Evolutionary conservation across 2,113 vertebrate genomes (phyloP), one percentile per base, ranked within the genome.

Genomic region (Notothenia rossii): DNA sequence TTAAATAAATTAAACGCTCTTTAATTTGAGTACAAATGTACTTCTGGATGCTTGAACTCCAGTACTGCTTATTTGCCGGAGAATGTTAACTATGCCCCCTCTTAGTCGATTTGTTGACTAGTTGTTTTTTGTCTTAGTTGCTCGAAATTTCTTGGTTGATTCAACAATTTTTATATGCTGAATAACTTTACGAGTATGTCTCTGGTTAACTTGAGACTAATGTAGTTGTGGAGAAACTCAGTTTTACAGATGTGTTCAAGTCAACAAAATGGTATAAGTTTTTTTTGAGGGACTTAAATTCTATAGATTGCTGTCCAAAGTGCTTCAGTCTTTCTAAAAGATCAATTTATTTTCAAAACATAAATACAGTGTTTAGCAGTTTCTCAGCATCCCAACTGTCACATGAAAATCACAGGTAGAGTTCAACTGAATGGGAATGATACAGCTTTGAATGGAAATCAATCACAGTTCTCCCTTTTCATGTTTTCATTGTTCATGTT

Each of bases 1-100:
- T 81, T 81, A 54, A 83, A 84, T 81, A 81, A 87, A 78, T 40
- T 59, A 63, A 86, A 43, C 7, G 62, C 29, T 54, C 25, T 61
- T 65, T 84, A 40, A 62, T 78, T 72, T 77, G 5, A 79, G 76
- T 74, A 85, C 54, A 80, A 70, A 84, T 53, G 3, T 56, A 48
- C 77, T 83, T 80, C 33, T 49, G 40, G 72, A 43, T 20, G 15
- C 61, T 73, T 56, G 40, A 76, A 61, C 53, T 66, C n/a, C 72
- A 64, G 9, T 3, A 11, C 49, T 71, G 54, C 79, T 79, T 25
- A 79, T 83, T 40, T 7, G 36, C 36, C 36, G 36, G 36, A 40
- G 36, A 40, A 6, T 40, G 36, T 7, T 40, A 40, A 7, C 5
- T 40, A 40, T 40, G 7, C 36, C 36, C 7, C 36, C 36, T 7